Evolutionary conservation across 2,113 vertebrate genomes (phyloP), one percentile per base, ranked within the genome.

Genomic region (Fulmarus glacialis): DNA sequence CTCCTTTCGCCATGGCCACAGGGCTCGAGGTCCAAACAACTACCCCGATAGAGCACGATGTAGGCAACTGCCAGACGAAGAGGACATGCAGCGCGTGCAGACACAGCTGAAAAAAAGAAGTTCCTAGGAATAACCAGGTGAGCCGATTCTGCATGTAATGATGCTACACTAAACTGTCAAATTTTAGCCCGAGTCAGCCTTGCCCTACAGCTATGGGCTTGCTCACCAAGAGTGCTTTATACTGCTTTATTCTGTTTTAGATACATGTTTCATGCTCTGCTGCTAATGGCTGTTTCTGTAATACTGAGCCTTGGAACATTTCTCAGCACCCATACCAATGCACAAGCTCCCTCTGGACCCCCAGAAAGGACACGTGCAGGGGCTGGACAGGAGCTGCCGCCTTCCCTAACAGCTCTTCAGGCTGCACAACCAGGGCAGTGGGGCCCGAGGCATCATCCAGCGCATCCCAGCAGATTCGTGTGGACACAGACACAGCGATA

Each of bases 191-290:
- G 55, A 84, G 64, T 67, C 80, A 89, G 40, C 75, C 75, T 89
- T 94, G 75, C 67, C 90, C 74, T 96, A 50, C 63, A 90, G 90
- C 94, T 87, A 47, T 34, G 60, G 59, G 62, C 82, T 93, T 43
- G 24, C 77, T 92, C 43, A 67, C 64, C 9, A 13, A 16, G 72
- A 70, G 50, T 32, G 47, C 56, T 91, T 64, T 87, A 40, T n/a
- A 47, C 55, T 50, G 52, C 50, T 89, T 87, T 86, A 63, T 52
- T 91, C 83, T 87, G 64, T 70, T 87, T 77, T 18, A 64, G 83
- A 79, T 18, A 38, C 47, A 22, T 3, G 20, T 84, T 89, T 92
- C 77, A 42, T 56, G 83, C 48, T 91, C 91, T 87, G 82, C 73
- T 75, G 80, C 60, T 91, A 79, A 87, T 63, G 81, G 87, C 66